Conservation (phyloP, 1,140 invertebrate genomes). For the Heliconius melpomene region DNA sequence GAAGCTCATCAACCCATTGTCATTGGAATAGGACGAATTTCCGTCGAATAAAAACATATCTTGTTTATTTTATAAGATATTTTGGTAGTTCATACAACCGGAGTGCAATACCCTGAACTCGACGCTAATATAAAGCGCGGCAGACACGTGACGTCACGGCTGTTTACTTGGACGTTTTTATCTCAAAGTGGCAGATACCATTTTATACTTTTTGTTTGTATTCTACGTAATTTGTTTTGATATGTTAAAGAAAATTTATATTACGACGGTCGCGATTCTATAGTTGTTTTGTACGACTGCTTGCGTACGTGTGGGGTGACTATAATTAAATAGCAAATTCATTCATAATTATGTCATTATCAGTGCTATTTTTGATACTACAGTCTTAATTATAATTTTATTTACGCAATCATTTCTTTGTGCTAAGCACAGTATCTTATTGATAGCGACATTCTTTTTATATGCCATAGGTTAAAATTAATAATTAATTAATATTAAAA, state of each 20-base stretch:
- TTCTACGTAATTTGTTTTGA: constrained; percentile 6
- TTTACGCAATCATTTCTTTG: background rate
- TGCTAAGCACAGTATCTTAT: background rate
- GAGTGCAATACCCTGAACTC: constrained; percentile 28
- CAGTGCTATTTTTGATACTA: background rate
- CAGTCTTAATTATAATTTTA: background rate
- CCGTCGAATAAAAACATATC: background rate
- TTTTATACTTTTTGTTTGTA: constrained; percentile 1
- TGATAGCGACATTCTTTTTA: background rate
- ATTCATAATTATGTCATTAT: constrained; percentile 7
- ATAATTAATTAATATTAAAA: background rate
- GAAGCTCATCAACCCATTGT: constrained; percentile 31
- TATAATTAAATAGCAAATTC: constrained; percentile 5
- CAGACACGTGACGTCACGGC: constrained; percentile 4
- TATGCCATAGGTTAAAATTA: background rate
- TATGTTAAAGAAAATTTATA: constrained; percentile 11
- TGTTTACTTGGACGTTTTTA: constrained; percentile 34
- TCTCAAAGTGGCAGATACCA: constrained; percentile 12
- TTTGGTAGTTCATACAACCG: background rate
- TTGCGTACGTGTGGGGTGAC: background rate
- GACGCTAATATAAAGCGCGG: constrained; percentile 17
- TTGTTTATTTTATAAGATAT: constrained; percentile 3
- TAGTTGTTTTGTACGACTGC: background rate
- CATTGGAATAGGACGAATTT: constrained; percentile 24
- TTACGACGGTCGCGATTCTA: background rate